Evolutionary conservation across 2,888 invertebrate genomes (phyloP).

Genomic region (Drosophila fungiperda): DNA sequence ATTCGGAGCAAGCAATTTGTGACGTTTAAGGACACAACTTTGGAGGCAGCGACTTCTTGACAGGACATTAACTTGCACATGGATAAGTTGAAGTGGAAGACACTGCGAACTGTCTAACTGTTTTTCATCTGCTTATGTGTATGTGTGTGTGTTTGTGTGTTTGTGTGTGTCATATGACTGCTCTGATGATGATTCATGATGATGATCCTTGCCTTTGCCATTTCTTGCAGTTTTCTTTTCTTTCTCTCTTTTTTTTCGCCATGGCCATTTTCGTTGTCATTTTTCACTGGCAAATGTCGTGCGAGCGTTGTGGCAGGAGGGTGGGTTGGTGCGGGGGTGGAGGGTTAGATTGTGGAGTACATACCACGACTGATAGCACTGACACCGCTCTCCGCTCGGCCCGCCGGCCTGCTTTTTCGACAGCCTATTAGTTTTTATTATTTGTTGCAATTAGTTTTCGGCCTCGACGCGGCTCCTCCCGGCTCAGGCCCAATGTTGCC

Average conservation of each 20-base stretch:
- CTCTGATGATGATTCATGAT: slow-evolving; percentile 77
- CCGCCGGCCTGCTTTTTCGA: slow-evolving; percentile 64
- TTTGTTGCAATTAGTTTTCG: slow-evolving; percentile 78
- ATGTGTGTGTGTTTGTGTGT: slow-evolving; percentile 30
- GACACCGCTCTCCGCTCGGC: slow-evolving; percentile 10
- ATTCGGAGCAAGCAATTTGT: slow-evolving; percentile 60
- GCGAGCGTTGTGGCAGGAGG: not conserved
- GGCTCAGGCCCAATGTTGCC: slow-evolving; percentile 11
- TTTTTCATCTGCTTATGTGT: slow-evolving; percentile 37
- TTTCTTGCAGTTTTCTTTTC: slow-evolving; percentile 65
- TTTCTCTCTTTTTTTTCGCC: slow-evolving; percentile 20
- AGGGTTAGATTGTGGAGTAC: not conserved
- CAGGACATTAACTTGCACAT: slow-evolving; percentile 78
- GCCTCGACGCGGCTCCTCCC: slow-evolving; percentile 43
- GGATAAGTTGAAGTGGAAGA: slow-evolving; percentile 58
- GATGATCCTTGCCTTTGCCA: slow-evolving; percentile 71
- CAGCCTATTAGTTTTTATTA: slow-evolving; percentile 82
- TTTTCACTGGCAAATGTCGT: slow-evolving; percentile 65
- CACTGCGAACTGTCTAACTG: slow-evolving; percentile 62
- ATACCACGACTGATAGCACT: slow-evolving; percentile 20
- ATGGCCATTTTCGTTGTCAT: slow-evolving; percentile 70
- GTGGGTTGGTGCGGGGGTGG: not conserved
- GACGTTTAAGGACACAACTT: slow-evolving; percentile 76
- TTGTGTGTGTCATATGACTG: slow-evolving; percentile 47
- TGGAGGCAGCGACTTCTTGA: slow-evolving; percentile 80